phyloP scores from a whole-genome alignment of 2,888 invertebrate species.

The Eupsilia transversa region DNA sequence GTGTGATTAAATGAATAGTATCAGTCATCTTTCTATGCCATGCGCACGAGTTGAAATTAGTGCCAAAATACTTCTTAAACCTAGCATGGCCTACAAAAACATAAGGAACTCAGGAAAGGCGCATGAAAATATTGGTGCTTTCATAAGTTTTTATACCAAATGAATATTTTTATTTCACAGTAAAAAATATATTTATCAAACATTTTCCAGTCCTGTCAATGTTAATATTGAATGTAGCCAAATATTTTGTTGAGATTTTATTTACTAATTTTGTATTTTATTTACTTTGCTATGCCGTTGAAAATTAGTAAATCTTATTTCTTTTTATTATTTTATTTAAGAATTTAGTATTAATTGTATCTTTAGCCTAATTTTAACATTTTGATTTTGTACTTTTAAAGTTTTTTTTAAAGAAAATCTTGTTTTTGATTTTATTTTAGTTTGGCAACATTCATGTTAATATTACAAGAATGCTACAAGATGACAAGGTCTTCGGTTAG shows the following conservation, averaged over 20 bases:
- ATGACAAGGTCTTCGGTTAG: conserved; percentile 59
- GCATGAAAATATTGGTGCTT: not conserved
- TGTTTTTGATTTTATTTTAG: conserved; percentile 7
- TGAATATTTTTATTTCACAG: conserved; percentile 15
- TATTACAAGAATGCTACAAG: conserved; percentile 59
- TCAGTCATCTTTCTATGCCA: not conserved
- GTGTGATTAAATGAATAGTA: not conserved
- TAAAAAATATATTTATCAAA: conserved; percentile 32
- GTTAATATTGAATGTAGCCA: conserved; percentile 66
- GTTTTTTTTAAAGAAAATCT: conserved; percentile 8
- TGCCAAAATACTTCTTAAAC: conserved; percentile 4
- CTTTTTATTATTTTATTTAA: conserved; percentile 29
- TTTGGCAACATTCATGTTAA: conserved; percentile 67
- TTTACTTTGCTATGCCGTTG: conserved; percentile 42
- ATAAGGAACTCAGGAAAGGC: not conserved
- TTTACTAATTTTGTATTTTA: conserved; percentile 61
- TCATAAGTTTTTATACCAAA: conserved; percentile 47
- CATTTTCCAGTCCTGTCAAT: conserved; percentile 61
- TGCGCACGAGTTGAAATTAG: conserved; percentile 8
- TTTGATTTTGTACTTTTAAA: conserved; percentile 23
- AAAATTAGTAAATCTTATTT: conserved; percentile 54
- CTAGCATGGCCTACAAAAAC: not conserved
- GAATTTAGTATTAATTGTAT: conserved; percentile 35
- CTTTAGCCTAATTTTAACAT: conserved; percentile 38
- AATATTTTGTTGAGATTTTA: conserved; percentile 48